A percentile compares a stretch with the other conserved stretches of the same genome.
Conservation (phyloP, 2,797 vertebrate genomes). For the Centroberyx gerrardi region DNA sequence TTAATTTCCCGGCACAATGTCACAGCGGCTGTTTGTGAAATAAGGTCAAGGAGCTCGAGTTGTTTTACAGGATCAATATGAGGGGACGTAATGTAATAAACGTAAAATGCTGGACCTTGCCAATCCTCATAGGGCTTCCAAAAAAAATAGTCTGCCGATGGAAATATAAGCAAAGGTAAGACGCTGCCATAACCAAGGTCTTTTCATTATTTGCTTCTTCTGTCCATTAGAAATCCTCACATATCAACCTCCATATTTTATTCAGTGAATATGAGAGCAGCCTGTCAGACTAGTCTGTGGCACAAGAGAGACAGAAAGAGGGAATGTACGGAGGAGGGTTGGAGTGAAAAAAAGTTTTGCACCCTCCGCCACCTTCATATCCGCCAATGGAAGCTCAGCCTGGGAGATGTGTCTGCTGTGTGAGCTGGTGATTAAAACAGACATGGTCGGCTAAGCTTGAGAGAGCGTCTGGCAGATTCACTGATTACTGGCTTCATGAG, state of each 20-base stretch:
- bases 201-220: slow-evolving; percentile 37
- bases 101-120: slow-evolving; percentile 28
- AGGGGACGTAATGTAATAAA: slow-evolving; percentile 60
- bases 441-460: slow-evolving; percentile 53
- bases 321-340: too few species aligned
- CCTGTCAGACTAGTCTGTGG: background rate
- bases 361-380: slow-evolving; percentile 12
- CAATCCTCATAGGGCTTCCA: slow-evolving; percentile 11
- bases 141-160: slow-evolving; percentile 9
- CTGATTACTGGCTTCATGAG: slow-evolving; percentile 58
- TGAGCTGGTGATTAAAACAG: slow-evolving; percentile 54
- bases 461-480: slow-evolving; percentile 51
- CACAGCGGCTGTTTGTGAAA: slow-evolving; percentile 66
- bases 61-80: slow-evolving; percentile 70
- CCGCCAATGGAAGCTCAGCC: slow-evolving; percentile 16
- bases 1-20: slow-evolving; percentile 69
- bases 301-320: slow-evolving; percentile 18
- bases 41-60: slow-evolving; percentile 67
- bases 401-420: slow-evolving; percentile 40
- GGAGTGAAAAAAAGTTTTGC: too few species aligned
- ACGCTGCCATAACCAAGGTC: slow-evolving; percentile 19
- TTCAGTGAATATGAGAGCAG: slow-evolving; percentile 28
- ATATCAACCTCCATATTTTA: slow-evolving; percentile 28
- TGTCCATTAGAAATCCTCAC: slow-evolving; percentile 11
- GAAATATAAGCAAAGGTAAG: slow-evolving; percentile 42